Evolutionary conservation across 2,888 invertebrate species (phyloP).

Genomic region (Acanthosepion esculentum): DNA sequence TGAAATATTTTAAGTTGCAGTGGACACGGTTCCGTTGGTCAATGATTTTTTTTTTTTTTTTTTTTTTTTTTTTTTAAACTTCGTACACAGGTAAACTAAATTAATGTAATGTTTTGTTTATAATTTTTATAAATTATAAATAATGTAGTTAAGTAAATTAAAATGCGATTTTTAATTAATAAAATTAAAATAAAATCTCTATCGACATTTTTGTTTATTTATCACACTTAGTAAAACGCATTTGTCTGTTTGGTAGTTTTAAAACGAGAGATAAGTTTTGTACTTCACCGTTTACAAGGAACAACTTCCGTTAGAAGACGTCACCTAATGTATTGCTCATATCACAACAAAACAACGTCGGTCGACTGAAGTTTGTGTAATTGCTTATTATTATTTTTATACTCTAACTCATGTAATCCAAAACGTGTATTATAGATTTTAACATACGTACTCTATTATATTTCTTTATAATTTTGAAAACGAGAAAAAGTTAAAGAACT

Average conservation of each 20-base stretch:
- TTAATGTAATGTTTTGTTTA: too few relatives aligned
- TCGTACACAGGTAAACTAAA: too few relatives aligned
- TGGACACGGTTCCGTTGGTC: too few relatives aligned
- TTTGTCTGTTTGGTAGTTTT: neutral
- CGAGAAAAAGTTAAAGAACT: neutral
- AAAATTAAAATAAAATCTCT: too few relatives aligned
- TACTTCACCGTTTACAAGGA: neutral
- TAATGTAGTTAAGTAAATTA: too few relatives aligned
- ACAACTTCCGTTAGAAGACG: neutral
- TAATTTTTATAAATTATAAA: too few relatives aligned
- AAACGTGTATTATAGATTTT: neutral
- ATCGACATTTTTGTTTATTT: too few relatives aligned
- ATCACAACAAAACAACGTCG: neutral
- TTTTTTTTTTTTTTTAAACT: too few relatives aligned
- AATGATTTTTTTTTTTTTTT: too few relatives aligned
- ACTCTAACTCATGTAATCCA: neutral
- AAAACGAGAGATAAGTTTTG: neutral
- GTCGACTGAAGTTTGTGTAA: neutral
- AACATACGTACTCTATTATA: neutral
- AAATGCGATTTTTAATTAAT: too few relatives aligned
- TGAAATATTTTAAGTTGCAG: too few relatives aligned
- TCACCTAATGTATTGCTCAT: neutral
- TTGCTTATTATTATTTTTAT: neutral
- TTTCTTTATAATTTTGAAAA: neutral
- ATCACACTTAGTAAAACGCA: too few relatives aligned